A percentile compares a stretch with the other conserved stretches of the same genome.
phyloP scores from a whole-genome alignment of 53 echinoderm and acorn worm genomes.

The Mesocentrotus franciscanus region DNA sequence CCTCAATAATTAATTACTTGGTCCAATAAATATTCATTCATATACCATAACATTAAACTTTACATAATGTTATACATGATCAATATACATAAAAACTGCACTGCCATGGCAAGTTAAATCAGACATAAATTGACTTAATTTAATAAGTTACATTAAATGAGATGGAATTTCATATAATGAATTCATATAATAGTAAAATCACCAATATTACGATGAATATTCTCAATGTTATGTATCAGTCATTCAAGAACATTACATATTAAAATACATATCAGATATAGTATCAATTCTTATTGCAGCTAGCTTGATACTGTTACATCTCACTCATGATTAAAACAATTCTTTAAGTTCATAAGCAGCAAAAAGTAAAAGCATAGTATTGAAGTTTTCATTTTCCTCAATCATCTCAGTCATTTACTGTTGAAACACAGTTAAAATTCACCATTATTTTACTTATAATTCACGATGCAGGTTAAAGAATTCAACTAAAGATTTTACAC shows the following conservation, averaged over 20 bases:
- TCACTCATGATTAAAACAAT: neutral
- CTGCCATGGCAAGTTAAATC: conserved; percentile 18
- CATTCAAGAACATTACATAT: neutral
- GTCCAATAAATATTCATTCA: neutral
- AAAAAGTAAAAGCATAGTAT: neutral
- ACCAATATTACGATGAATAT: neutral
- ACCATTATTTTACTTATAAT: too few species aligned
- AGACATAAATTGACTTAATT: neutral
- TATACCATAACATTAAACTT: neutral
- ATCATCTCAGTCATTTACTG: neutral
- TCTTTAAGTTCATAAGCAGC: neutral
- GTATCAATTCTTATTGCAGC: conserved; percentile 10
- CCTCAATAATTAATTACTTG: neutral
- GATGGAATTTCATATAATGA: conserved; percentile 10
- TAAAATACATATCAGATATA: neutral
- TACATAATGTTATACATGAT: neutral
- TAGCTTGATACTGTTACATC: neutral
- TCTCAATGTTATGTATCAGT: neutral
- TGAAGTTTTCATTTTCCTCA: too few species aligned
- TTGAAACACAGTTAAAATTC: neutral
- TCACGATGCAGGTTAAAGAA: too few species aligned
- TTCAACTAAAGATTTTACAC: neutral
- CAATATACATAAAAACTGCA: conserved; percentile 17
- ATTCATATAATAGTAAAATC: neutral
- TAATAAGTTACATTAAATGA: conserved; percentile 20